These are phyloP conservation scores for Scotopteryx bipunctaria DNA, from an alignment of 2,888 invertebrate species.

Conservation along the genomic window DNA sequence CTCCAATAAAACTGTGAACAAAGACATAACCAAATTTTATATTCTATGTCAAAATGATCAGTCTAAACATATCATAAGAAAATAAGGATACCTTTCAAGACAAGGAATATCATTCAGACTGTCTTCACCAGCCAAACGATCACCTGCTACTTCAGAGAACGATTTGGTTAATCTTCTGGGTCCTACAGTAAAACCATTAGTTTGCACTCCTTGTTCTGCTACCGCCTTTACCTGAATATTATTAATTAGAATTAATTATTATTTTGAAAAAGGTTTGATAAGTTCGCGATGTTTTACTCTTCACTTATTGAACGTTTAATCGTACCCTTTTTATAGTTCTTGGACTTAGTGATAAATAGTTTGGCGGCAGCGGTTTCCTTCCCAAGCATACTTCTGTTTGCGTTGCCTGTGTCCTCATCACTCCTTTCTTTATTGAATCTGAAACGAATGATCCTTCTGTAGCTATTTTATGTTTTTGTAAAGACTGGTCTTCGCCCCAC, in stretches of 20 bases:
- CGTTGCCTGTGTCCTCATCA: slow-evolving; percentile 96
- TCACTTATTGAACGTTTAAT: no score
- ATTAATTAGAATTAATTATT: no score
- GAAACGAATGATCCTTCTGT: slow-evolving; percentile 54
- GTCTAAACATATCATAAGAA: not conserved
- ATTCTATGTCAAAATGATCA: no score
- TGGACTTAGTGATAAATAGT: slow-evolving; percentile 89
- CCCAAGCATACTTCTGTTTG: slow-evolving; percentile 92
- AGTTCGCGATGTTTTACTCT: no score
- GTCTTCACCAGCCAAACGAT: slow-evolving; percentile 63
- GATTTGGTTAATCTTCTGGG: slow-evolving; percentile 90
- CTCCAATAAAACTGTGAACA: slow-evolving; percentile 61
- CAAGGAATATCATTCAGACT: slow-evolving; percentile 58
- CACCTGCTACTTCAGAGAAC: slow-evolving; percentile 88
- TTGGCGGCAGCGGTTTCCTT: slow-evolving; percentile 87
- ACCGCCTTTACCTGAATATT: slow-evolving; percentile 89
- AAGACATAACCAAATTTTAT: no score
- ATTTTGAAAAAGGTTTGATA: no score
- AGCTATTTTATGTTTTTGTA: no score
- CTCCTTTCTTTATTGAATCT: slow-evolving; percentile 92
- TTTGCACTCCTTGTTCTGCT: slow-evolving; percentile 92
- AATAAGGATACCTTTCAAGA: slow-evolving; percentile 61
- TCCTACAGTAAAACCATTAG: slow-evolving; percentile 88
- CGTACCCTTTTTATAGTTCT: slow-evolving; percentile 90
- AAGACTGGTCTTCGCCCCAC: no score